Evolutionary conservation across 1,140 invertebrate genomes (phyloP).

Genomic region (Pectinophora gossypiella): DNA sequence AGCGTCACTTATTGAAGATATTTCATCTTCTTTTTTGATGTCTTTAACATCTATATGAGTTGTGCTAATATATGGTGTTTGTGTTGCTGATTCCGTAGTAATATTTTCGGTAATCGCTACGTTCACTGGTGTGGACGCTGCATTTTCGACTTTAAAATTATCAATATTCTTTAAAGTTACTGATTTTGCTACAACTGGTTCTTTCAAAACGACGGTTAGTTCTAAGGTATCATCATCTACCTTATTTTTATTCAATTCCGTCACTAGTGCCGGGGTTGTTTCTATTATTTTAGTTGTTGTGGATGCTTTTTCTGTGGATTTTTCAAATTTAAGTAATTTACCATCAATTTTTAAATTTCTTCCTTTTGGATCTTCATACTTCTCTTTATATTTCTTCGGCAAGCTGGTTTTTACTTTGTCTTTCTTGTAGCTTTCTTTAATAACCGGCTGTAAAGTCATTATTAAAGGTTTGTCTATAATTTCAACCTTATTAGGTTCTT

Average conservation of each 20-base stretch:
- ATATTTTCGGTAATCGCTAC: neutral
- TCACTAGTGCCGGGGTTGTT: neutral
- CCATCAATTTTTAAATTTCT: slow-evolving; percentile 21
- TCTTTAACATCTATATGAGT: slow-evolving; percentile 9
- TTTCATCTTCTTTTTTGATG: neutral
- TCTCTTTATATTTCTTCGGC: slow-evolving; percentile 57
- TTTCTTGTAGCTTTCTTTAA: slow-evolving; percentile 31
- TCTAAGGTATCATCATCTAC: neutral
- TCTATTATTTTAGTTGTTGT: neutral
- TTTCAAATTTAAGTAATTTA: slow-evolving; percentile 12
- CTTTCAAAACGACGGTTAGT: neutral
- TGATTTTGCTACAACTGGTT: neutral
- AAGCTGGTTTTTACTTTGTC: slow-evolving; percentile 31
- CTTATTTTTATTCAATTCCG: neutral
- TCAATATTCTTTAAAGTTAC: neutral
- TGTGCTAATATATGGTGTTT: no score
- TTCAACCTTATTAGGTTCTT: slow-evolving; percentile 10
- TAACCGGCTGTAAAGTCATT: slow-evolving; percentile 9
- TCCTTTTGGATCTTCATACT: slow-evolving; percentile 30
- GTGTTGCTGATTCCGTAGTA: neutral
- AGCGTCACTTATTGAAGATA: neutral
- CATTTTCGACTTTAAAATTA: neutral
- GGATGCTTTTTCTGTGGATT: slow-evolving; percentile 13
- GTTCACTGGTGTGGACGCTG: neutral
- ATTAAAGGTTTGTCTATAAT: slow-evolving; percentile 11